phyloP scores from a whole-genome alignment of 2,113 vertebrate species.

The Spizaetus ornatus region DNA sequence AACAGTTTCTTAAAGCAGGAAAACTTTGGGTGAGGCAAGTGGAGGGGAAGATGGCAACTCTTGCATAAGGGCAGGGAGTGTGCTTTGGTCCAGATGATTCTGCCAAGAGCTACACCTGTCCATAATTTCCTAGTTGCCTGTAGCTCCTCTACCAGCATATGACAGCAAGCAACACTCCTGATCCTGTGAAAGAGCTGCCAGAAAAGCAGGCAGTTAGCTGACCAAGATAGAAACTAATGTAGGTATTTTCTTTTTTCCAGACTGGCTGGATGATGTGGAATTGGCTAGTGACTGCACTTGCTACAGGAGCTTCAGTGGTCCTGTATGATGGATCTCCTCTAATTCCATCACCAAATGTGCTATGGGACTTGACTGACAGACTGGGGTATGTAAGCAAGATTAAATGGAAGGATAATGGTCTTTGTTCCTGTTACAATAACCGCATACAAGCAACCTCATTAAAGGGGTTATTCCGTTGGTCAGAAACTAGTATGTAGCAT shows the following conservation, averaged over 20 bases:
- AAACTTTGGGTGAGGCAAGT: not conserved
- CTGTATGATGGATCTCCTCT: constrained; percentile 95
- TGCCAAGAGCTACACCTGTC: not conserved
- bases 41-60: not conserved
- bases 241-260: constrained; percentile 51
- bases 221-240: not conserved
- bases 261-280: constrained; percentile 99
- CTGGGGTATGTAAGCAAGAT: constrained; percentile 79
- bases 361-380: constrained; percentile 93
- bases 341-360: constrained; percentile 84
- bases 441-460: fast-evolving
- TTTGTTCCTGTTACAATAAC: not conserved
- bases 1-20: not conserved
- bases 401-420: too few species aligned
- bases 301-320: constrained; percentile 89
- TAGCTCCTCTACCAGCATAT: not conserved
- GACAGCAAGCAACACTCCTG: not conserved
- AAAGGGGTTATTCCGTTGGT: not conserved
- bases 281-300: constrained; percentile 89
- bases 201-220: not conserved
- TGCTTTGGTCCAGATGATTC: not conserved
- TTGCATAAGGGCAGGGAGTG: fast-evolving
- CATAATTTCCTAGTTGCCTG: not conserved
- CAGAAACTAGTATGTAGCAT: not conserved
- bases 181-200: not conserved